Conservation (phyloP, 2,888 invertebrate genomes). For the Silvanus unidentatus region DNA sequence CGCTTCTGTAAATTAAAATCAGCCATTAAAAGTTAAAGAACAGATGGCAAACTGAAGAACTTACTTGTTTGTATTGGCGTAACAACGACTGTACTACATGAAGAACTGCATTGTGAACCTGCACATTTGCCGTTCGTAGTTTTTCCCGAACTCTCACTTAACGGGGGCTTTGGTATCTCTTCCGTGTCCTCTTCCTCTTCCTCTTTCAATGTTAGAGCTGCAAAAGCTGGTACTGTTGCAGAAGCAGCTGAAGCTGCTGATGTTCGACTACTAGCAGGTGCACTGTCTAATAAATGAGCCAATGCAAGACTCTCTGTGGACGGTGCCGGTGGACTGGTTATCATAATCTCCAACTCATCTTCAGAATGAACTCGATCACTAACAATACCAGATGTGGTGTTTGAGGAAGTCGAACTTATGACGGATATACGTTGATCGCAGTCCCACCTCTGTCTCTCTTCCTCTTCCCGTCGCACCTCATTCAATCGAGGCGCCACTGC, state of each 20-base stretch:
- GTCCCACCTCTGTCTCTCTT: constrained; percentile 57
- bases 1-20: constrained; percentile 35
- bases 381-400: constrained; percentile 93
- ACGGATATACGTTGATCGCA: constrained; percentile 49
- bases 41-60: constrained; percentile 23
- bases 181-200: constrained; percentile 36
- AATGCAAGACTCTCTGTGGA: constrained; percentile 79
- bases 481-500: constrained; percentile 78
- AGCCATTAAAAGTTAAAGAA: not conserved
- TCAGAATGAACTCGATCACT: constrained; percentile 92
- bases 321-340: constrained; percentile 76
- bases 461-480: constrained; percentile 77
- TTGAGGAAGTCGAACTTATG: constrained; percentile 84
- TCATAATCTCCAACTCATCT: constrained; percentile 88
- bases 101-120: constrained; percentile 79
- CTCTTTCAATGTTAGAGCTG: constrained; percentile 42
- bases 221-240: constrained; percentile 39
- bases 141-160: constrained; percentile 54
- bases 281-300: constrained; percentile 66
- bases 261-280: constrained; percentile 54
- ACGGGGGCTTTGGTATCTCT: constrained; percentile 43
- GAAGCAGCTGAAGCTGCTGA: constrained; percentile 49
- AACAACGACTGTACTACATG: constrained; percentile 82
- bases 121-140: constrained; percentile 57
- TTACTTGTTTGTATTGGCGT: constrained; percentile 48